Percentiles rank a stretch among this genome's conserved stretches.
phyloP scores from a whole-genome alignment of 2,888 invertebrate genomes.

The Bunonema sp. region DNA sequence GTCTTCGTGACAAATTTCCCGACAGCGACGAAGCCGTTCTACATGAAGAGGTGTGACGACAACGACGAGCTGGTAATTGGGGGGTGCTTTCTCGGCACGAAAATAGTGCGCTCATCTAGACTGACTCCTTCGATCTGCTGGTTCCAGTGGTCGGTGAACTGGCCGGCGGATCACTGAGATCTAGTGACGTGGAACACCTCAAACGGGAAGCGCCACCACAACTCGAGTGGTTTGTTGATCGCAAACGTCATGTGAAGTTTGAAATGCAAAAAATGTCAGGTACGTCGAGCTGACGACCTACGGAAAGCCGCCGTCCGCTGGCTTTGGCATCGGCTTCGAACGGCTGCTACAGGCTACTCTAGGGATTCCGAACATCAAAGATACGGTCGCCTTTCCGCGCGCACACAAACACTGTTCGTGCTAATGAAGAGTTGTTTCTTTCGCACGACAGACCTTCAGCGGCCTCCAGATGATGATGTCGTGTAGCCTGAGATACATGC shows the following conservation, averaged over 20 bases:
- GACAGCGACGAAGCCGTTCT: slow-evolving; percentile 74
- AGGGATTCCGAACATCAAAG: slow-evolving; percentile 73
- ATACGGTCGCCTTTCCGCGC: slow-evolving; percentile 81
- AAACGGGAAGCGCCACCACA: no score
- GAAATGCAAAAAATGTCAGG: slow-evolving; percentile 13
- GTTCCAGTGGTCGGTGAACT: slow-evolving; percentile 79
- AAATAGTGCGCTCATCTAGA: slow-evolving; percentile 25
- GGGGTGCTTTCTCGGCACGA: neutral
- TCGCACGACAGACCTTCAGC: neutral
- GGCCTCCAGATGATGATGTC: neutral
- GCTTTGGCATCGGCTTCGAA: slow-evolving; percentile 90
- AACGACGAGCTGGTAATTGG: neutral
- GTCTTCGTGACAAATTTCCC: slow-evolving; percentile 83
- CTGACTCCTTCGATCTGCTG: slow-evolving; percentile 63
- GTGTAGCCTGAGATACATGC: neutral
- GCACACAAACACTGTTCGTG: slow-evolving; percentile 55
- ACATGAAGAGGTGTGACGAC: slow-evolving; percentile 54
- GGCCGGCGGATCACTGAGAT: slow-evolving; percentile 80
- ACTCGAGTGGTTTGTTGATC: no score
- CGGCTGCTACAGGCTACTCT: slow-evolving; percentile 63
- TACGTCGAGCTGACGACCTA: slow-evolving; percentile 54
- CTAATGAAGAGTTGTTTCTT: neutral
- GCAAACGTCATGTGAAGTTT: no score
- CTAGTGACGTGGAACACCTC: no score
- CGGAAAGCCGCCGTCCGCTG: slow-evolving; percentile 76